Evolutionary conservation across 1,140 invertebrate species (phyloP), one percentile per base, ranked within the genome.

Genomic region (Drosophila asahinai): DNA sequence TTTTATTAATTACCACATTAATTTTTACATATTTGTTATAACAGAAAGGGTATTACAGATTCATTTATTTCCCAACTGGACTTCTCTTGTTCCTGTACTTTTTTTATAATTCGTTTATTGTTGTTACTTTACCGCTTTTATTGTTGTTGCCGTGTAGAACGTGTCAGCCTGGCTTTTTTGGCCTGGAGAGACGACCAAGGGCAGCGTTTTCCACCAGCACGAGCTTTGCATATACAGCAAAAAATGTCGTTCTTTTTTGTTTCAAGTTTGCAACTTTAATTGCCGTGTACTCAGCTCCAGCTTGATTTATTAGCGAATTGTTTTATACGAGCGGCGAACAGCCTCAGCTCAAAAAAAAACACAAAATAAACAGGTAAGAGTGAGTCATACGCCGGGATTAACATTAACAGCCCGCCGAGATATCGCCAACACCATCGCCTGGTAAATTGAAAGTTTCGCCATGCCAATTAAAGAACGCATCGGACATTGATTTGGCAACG

Each of bases 231-330:
- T 79, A 79, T 73, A 58, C 73, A 65, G 52, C 68, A 68, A 49
- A 63, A 72, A 61, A 73, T 89, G 77, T 83, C 84, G 77, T 77
- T 87, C 59, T 66, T 83, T 83, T 83, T 61, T 87, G 63, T 77
- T 63, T 83, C 71, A 72, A 73, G 78, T 89, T 90, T 90, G 86
- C 86, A 86, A 90, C 86, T 90, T 90, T 90, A 90, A 90, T 90
- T 90, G 86, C 86, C 90, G 86, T 90, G 86, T 90, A 90, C 86
- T 90, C 86, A 83, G 70, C 74, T 43, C 3, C 48, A n/a, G 45
- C 54, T 90, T 90, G 86, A 90, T 90, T 90, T 90, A 90, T 90
- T 90, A 90, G 86, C 78, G 86, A 90, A 90, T 90, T 90, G 86
- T 90, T 86, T 90, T 90, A 71, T 59, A 70, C 70, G 62, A 72